Base-by-base conservation (phyloP, 2,888 invertebrate genomes). In the Baccha elongata region DNA sequence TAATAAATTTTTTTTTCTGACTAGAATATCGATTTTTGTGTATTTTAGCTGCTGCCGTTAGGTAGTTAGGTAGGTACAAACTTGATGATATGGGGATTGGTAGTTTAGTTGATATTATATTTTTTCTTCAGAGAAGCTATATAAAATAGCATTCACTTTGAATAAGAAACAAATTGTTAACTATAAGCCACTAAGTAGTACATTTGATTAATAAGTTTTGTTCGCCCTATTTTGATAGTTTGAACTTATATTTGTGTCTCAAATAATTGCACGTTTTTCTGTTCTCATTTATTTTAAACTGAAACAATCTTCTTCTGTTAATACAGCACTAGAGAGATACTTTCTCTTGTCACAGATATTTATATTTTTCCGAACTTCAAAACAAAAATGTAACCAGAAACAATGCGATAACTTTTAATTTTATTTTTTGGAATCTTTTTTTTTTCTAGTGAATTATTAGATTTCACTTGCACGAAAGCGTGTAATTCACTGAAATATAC, bases 101-200 rank as follows among this genome's bases (percentile, higher is more conserved):
- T 73, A 67, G 71, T 73, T 19, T 68, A 52, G 21, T 52, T 42
- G 64, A 32, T 48, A 19, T 60, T 44, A 26, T 62, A 19, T 71
- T 74, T 60, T 55, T 67, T 37, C 32, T 46, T 65, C 17, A 35
- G 29, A 26, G 73, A 76, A 73, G 69, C 80, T 81, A 65, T 71
- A 17, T 19, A 50, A 44, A 76, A 79, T 69, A 80, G 76, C 73
- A 69, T 72, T 83, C 76, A 76, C 48, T 60, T 60, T 68, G 35
- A 19, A 42, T 83, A 40, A 62, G 60, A 60, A 32, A 64, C 71
- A 85, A 86, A 84, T 87, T 87, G 88, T 87, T 87, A 88, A 86
- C 88, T 88, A 85, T 88, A 88, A 64, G 88, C 88, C 85, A 88
- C 88, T 79, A 88, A 87, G 86, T 88, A 87, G 88, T 88, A 88